Percentiles rank a stretch among this genome's conserved stretches.
Conservation (phyloP, 2,797 vertebrate species). For the Lutjanus argentimaculatus region DNA sequence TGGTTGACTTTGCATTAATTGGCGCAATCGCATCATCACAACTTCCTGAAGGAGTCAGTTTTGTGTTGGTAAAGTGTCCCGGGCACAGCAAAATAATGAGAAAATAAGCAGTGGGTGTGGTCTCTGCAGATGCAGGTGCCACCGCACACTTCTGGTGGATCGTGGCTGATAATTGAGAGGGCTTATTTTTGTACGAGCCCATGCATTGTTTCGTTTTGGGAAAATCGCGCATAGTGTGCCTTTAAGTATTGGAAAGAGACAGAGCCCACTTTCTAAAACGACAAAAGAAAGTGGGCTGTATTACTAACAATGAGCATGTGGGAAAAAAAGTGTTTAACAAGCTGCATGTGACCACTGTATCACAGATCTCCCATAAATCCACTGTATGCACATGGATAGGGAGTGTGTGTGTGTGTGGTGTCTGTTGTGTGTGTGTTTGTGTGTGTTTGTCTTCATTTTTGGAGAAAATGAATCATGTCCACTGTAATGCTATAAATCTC, state of each 20-base stretch:
- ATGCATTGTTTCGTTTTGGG: too few relatives aligned
- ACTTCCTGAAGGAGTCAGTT: too few relatives aligned
- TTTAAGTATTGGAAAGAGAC: not conserved
- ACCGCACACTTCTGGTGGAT: too few relatives aligned
- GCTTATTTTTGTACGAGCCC: too few relatives aligned
- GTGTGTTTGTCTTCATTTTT: conserved; percentile 9
- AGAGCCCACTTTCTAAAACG: not conserved
- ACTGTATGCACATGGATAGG: not conserved
- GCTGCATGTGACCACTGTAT: not conserved
- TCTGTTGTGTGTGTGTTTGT: not conserved
- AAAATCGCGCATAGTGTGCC: too few relatives aligned
- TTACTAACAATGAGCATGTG: not conserved
- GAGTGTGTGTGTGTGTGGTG: not conserved
- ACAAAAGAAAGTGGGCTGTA: not conserved
- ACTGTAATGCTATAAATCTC: conserved; percentile 27
- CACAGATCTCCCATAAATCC: conserved; percentile 26
- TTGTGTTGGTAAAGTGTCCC: too few relatives aligned
- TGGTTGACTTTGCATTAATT: too few relatives aligned
- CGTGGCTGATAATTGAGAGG: too few relatives aligned
- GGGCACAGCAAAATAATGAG: too few relatives aligned
- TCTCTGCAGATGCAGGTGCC: too few relatives aligned
- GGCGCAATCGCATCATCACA: too few relatives aligned
- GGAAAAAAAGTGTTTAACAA: conserved; percentile 9
- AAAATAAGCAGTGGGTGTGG: too few relatives aligned
- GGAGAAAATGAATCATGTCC: conserved; percentile 22